phyloP scores from a whole-genome alignment of 2,113 vertebrate genomes.

The human (Homo sapiens) region DNA sequence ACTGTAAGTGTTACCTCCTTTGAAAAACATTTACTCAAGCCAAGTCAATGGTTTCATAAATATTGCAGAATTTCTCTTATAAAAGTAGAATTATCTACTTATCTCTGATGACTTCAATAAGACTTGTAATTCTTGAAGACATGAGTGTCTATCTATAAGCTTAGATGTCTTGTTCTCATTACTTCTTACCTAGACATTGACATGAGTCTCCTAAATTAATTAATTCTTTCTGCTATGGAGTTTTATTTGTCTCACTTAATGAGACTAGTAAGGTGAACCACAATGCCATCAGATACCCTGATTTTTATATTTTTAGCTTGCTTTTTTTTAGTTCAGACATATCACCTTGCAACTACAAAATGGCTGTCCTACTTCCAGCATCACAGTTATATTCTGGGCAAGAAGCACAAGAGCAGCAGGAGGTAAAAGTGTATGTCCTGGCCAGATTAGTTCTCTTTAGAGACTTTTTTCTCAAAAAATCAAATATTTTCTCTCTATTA shows the following conservation, averaged over 20 bases:
- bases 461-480: not conserved
- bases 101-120: not conserved
- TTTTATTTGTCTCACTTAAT: not conserved
- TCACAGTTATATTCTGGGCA: not conserved
- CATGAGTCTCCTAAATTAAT: not conserved
- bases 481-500: not conserved
- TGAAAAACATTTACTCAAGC: not conserved
- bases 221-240: not conserved
- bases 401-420: not conserved
- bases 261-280: not conserved
- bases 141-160: not conserved
- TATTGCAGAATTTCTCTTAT: not conserved
- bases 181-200: not conserved
- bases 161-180: not conserved
- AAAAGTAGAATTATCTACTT: not conserved
- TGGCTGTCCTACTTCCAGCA: not conserved
- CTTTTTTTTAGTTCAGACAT: not conserved
- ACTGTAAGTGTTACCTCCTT: not conserved
- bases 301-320: not conserved
- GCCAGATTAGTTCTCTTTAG: not conserved
- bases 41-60: not conserved
- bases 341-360: not conserved
- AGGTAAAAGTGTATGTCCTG: rapidly evolving
- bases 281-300: not conserved
- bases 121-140: not conserved